phyloP scores from a whole-genome alignment of 2,888 invertebrate genomes.

The Willowsia nigromaculata region DNA sequence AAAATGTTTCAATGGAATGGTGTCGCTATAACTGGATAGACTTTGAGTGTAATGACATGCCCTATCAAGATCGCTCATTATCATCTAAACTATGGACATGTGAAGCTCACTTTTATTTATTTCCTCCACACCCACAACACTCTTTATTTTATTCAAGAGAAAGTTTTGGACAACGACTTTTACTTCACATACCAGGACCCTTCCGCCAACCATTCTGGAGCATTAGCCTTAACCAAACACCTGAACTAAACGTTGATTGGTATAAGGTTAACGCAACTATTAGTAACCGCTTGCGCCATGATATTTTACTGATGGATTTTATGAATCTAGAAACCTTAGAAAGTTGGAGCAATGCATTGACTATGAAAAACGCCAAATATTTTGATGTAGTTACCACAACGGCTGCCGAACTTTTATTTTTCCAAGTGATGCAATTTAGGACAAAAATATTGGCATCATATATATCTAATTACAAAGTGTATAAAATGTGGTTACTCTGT shows the following conservation, averaged over 20 bases:
- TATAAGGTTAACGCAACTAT: not conserved
- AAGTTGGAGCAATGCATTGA: no score
- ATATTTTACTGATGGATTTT: no score
- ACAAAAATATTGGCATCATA: no score
- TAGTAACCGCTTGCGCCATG: not conserved
- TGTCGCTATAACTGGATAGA: conserved; percentile 2
- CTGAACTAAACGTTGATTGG: not conserved
- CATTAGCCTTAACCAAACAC: not conserved
- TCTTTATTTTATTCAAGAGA: not conserved
- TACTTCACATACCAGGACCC: not conserved
- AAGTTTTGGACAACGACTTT: no score
- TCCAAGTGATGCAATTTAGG: no score
- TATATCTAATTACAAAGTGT: no score
- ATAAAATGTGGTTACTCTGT: no score
- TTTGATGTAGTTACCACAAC: no score
- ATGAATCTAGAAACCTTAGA: no score
- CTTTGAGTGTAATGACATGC: conserved; percentile 33
- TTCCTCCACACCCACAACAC: conserved; percentile 1
- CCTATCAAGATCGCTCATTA: not conserved
- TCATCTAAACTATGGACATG: conserved; percentile 31
- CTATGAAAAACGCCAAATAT: no score
- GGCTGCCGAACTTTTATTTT: no score
- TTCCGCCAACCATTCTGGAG: not conserved
- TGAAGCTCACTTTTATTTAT: conserved; percentile 42
- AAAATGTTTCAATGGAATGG: not conserved